phyloP scores from a whole-genome alignment of 2,888 invertebrate species.

The Stramonita haemastoma region DNA sequence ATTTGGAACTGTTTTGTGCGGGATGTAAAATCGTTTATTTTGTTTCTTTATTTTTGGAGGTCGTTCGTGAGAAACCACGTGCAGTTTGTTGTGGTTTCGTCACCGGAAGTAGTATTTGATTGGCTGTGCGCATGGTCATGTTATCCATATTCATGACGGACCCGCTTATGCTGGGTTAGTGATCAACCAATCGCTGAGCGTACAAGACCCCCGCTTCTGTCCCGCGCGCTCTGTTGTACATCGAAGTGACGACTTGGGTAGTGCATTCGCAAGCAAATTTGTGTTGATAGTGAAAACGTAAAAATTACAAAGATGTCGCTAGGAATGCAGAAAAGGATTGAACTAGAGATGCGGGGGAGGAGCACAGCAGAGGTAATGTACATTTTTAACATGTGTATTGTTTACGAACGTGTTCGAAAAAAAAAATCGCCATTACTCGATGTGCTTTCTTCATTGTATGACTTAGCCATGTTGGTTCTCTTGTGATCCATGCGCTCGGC shows the following conservation, averaged over 20 bases:
- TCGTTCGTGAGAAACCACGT: conserved; percentile 43
- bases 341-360: conserved; percentile 94
- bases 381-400: conserved; percentile 50
- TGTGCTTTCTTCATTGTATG: conserved; percentile 30
- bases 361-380: conserved; percentile 90
- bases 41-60: background rate
- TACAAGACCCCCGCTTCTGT: conserved; percentile 48
- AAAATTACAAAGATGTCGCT: conserved; percentile 50
- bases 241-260: conserved; percentile 35
- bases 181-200: conserved; percentile 47
- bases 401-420: background rate
- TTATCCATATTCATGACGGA: conserved; percentile 66
- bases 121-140: conserved; percentile 49
- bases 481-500: conserved; percentile 31
- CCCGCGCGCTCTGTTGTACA: conserved; percentile 52
- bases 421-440: conserved; percentile 18
- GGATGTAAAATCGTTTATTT: background rate
- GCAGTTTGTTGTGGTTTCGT: conserved; percentile 47
- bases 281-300: conserved; percentile 33
- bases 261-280: conserved; percentile 3
- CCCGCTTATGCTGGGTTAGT: conserved; percentile 45
- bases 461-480: conserved; percentile 42
- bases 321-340: conserved; percentile 83
- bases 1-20: too few species aligned
- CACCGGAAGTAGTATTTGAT: conserved; percentile 44